A percentile compares a stretch with the other conserved stretches of the same genome.
Conservation (phyloP, 2,888 invertebrate genomes). For the Lepetodrilus schrolli region DNA sequence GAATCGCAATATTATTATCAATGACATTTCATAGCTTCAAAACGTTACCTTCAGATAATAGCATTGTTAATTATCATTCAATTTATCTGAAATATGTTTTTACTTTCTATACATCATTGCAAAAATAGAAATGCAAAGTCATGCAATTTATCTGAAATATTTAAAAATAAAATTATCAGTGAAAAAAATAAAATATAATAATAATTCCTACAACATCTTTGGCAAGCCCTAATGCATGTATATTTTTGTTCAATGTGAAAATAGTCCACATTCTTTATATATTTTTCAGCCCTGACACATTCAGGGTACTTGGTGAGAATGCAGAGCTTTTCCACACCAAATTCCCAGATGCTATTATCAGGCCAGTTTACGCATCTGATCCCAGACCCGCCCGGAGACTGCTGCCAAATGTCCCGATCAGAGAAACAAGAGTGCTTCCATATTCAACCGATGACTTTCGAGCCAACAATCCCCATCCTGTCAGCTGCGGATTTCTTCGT, state of each 20-base stretch:
- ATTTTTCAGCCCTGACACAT: slow-evolving; percentile 70
- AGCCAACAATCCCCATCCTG: slow-evolving; percentile 66
- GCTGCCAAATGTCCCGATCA: slow-evolving; percentile 55
- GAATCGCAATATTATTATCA: neutral
- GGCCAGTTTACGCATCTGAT: slow-evolving; percentile 51
- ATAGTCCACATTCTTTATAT: slow-evolving; percentile 19
- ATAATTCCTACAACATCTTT: too few species aligned
- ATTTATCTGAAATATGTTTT: too few species aligned
- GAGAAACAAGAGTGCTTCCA: slow-evolving; percentile 49
- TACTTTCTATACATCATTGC: too few species aligned
- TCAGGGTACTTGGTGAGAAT: slow-evolving; percentile 68
- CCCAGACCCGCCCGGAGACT: slow-evolving; percentile 34
- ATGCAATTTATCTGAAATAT: too few species aligned
- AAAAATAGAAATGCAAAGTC: too few species aligned
- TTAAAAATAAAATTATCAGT: too few species aligned
- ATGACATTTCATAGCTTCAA: neutral
- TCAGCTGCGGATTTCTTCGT: slow-evolving; percentile 65
- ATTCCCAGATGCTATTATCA: slow-evolving; percentile 44
- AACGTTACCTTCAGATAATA: neutral
- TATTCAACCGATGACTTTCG: slow-evolving; percentile 47
- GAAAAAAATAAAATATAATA: too few species aligned
- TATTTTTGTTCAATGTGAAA: slow-evolving; percentile 1
- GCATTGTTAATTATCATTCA: too few species aligned
- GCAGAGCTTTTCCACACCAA: slow-evolving; percentile 61
- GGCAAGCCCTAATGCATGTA: neutral